phyloP scores from a whole-genome alignment of 2,888 invertebrate genomes.

The Lithophane ornitopus region DNA sequence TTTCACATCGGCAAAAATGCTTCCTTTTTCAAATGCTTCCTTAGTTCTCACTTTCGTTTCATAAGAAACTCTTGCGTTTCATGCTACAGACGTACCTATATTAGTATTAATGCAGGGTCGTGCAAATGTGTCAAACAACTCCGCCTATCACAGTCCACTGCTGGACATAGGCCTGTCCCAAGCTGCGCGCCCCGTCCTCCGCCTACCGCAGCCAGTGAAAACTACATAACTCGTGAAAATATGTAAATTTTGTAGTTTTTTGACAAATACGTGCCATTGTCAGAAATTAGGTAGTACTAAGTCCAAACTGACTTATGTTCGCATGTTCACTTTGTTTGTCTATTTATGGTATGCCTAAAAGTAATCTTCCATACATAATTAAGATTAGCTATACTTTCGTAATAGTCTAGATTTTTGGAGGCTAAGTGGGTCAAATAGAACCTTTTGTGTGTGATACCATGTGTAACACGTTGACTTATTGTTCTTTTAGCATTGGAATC shows the following conservation, averaged over 20 bases:
- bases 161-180: too few relatives aligned
- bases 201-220: too few relatives aligned
- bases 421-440: slow-evolving; percentile 72
- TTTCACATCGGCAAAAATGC: neutral
- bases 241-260: neutral
- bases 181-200: too few relatives aligned
- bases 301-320: neutral
- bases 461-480: slow-evolving; percentile 48
- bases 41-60: neutral
- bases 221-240: neutral
- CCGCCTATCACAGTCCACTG: too few relatives aligned
- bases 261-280: neutral
- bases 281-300: neutral
- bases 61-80: neutral
- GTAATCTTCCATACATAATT: slow-evolving; percentile 41
- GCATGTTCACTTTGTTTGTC: neutral
- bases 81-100: neutral
- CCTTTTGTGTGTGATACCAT: slow-evolving; percentile 76
- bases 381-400: slow-evolving; percentile 65
- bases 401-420: slow-evolving; percentile 62
- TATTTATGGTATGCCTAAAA: neutral
- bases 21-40: neutral
- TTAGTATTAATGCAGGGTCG: too few relatives aligned
- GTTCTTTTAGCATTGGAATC: slow-evolving; percentile 41
- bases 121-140: too few relatives aligned